These are phyloP conservation scores for Sesia apiformis DNA, from an alignment of 2,888 invertebrate species.

Conservation along the genomic window DNA sequence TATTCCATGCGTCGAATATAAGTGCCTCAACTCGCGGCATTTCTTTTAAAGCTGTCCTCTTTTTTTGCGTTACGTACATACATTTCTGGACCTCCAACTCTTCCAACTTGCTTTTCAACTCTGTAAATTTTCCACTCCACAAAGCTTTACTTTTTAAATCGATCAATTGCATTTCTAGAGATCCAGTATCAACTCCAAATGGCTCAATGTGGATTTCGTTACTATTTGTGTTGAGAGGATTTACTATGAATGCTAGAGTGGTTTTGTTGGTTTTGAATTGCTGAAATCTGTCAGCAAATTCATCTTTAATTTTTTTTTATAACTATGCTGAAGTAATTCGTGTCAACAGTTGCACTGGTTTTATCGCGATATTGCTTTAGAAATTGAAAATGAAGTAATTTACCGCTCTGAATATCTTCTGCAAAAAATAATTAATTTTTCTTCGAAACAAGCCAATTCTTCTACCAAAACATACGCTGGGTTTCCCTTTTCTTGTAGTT, in stretches of 20 bases:
- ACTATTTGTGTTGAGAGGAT: constrained; percentile 19
- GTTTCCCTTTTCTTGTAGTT: constrained; percentile 21
- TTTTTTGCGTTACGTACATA: constrained; percentile 14
- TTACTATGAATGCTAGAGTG: constrained; percentile 15
- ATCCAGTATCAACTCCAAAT: constrained; percentile 18
- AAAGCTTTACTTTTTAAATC: constrained; percentile 21
- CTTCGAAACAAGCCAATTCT: constrained; percentile 7
- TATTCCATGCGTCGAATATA: constrained; percentile 25
- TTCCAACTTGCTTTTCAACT: constrained; percentile 18
- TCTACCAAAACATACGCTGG: constrained; percentile 5
- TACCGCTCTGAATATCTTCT: too few species aligned
- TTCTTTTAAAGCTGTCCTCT: constrained; percentile 23
- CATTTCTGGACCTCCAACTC: constrained; percentile 21
- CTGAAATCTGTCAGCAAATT: constrained; percentile 15
- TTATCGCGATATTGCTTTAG: constrained; percentile 5
- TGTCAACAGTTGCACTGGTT: constrained; percentile 6
- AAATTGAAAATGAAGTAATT: too few species aligned
- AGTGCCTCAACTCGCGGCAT: constrained; percentile 21
- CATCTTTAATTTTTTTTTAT: constrained; percentile 12
- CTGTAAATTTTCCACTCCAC: too few species aligned
- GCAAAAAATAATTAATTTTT: too few species aligned
- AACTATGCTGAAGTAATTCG: constrained; percentile 5
- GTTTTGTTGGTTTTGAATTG: constrained; percentile 14
- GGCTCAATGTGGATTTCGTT: constrained; percentile 17
- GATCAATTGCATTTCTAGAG: constrained; percentile 18